Evolutionary conservation across 2,113 vertebrate species (phyloP).

Genomic region (Pipa parva): DNA sequence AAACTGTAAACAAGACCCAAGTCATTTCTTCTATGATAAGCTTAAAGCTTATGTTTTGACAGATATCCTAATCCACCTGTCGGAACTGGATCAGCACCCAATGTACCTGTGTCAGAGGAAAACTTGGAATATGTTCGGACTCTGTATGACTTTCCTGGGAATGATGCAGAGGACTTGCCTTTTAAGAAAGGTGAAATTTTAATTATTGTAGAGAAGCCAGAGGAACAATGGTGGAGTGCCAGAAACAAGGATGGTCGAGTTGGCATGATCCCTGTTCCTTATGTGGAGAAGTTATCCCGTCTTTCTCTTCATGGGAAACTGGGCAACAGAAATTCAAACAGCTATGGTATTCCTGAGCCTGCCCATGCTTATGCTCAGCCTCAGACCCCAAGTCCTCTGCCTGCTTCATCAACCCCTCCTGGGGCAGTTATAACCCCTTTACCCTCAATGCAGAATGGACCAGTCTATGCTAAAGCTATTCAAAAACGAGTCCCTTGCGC

Average conservation of each 20-base stretch:
- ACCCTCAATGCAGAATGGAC: conserved; percentile 91
- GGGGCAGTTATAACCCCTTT: conserved; percentile 80
- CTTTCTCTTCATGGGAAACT: conserved; percentile 70
- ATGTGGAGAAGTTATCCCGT: conserved; percentile 89
- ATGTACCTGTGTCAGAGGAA: conserved; percentile 69
- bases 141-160: conserved; percentile 95
- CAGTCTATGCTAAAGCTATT: conserved; percentile 92
- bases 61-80: conserved; percentile 79
- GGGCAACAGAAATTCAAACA: conserved; percentile 90
- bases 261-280: conserved; percentile 97
- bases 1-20: no score
- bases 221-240: conserved; percentile 99
- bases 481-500: conserved; percentile 97
- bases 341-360: conserved; percentile 93
- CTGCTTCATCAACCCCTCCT: conserved; percentile 70
- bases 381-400: conserved; percentile 85
- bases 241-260: conserved; percentile 90
- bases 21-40: no score
- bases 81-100: conserved; percentile 64
- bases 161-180: conserved; percentile 92
- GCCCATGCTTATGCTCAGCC: conserved; percentile 90
- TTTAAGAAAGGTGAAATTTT: conserved; percentile 95
- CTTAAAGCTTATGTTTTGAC: conserved; percentile 27
- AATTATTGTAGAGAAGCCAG: conserved; percentile 91
- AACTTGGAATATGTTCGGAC: conserved; percentile 91